Percentiles rank a stretch among this genome's conserved stretches.
These are phyloP conservation scores for Erpornis zantholeuca DNA, from an alignment of 2,113 vertebrate species.

Conservation along the genomic window DNA sequence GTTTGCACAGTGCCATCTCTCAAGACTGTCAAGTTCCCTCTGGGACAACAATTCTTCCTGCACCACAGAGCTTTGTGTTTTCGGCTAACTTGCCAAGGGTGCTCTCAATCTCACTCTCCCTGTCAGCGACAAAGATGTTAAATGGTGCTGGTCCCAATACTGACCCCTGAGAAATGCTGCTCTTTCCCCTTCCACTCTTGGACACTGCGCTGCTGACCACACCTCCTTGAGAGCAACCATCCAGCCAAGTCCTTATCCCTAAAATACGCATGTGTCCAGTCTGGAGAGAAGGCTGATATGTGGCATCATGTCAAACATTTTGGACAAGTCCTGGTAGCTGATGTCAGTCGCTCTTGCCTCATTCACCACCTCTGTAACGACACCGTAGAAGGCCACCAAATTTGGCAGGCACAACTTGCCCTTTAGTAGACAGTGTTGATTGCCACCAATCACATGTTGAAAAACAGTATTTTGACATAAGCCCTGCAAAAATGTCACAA, in stretches of 20 bases:
- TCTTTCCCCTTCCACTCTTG: background rate
- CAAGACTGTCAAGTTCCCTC: background rate
- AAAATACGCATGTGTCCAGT: background rate
- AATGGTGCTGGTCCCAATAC: background rate
- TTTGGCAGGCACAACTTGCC: background rate
- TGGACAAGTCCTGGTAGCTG: background rate
- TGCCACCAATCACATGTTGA: background rate
- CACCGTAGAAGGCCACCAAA: background rate
- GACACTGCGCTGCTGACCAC: background rate
- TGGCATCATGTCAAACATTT: background rate
- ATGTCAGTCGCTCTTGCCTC: background rate
- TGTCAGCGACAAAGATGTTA: background rate
- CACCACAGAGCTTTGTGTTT: background rate
- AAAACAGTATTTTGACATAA: background rate
- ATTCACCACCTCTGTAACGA: background rate
- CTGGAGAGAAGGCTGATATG: background rate
- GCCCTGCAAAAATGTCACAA: background rate
- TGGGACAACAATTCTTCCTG: background rate
- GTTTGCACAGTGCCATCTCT: background rate
- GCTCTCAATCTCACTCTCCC: background rate
- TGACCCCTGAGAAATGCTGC: background rate
- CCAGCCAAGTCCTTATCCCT: background rate
- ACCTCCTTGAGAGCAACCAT: background rate
- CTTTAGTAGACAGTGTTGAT: background rate
- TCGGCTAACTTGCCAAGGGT: background rate